Conservation (phyloP, 2,888 invertebrate species). For the Drosophila stalkeri region DNA sequence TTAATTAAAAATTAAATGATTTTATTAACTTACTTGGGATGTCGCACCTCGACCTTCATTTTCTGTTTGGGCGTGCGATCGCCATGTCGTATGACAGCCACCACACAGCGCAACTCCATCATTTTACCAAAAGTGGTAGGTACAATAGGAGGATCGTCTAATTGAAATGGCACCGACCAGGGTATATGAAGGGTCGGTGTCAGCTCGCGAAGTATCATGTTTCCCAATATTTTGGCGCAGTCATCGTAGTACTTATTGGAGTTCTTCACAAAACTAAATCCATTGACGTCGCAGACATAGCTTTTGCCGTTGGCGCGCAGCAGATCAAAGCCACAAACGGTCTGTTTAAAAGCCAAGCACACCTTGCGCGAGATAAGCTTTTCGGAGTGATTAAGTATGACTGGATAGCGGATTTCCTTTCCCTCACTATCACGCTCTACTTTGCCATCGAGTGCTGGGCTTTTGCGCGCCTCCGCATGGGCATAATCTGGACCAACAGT, state of each 20-base stretch:
- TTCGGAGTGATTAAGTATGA: constrained; percentile 98
- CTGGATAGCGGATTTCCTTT: constrained; percentile 99
- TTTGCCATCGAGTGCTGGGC: constrained; percentile 98
- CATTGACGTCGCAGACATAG: constrained; percentile 99
- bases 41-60: constrained; percentile 99
- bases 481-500: constrained; percentile 99
- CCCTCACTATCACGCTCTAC: constrained; percentile 99
- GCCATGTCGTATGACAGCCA: constrained; percentile 98
- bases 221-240: constrained; percentile 98
- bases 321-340: constrained; percentile 99
- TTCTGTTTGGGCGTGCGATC: constrained; percentile 99
- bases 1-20: neutral
- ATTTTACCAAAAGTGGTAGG: constrained; percentile 99
- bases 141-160: constrained; percentile 99
- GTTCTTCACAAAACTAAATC: constrained; percentile 99
- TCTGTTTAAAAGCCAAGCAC: constrained; percentile 98
- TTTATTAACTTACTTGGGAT: constrained; percentile 90
- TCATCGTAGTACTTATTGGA: constrained; percentile 99
- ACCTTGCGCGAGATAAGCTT: constrained; percentile 99
- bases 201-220: constrained; percentile 97
- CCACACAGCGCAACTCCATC: constrained; percentile 96
- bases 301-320: constrained; percentile 99
- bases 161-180: constrained; percentile 98
- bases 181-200: constrained; percentile 98
- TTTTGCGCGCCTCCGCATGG: constrained; percentile 99